Evolutionary conservation across 2,797 vertebrate genomes (phyloP).

Genomic region (Myotis findleyi): DNA sequence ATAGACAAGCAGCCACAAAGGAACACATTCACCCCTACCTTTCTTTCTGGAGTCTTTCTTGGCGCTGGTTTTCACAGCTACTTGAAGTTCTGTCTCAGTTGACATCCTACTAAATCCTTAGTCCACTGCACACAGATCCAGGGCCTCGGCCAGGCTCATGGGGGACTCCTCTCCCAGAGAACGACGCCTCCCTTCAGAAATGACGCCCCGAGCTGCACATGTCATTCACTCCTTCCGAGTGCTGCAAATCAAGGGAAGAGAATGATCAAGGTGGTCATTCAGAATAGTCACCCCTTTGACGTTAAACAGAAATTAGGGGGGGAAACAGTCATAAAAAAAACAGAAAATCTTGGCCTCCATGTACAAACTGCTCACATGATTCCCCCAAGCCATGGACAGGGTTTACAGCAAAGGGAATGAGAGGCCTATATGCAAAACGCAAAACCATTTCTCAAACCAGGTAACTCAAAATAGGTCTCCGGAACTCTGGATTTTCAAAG

Average conservation of each 20-base stretch:
- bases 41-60: constrained; percentile 98
- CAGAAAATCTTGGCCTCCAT: not conserved
- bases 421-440: not conserved
- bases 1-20: not conserved
- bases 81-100: constrained; percentile 98
- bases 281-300: constrained; percentile 55
- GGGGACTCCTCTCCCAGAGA: constrained; percentile 91
- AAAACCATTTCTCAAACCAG: not conserved
- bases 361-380: not conserved
- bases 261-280: constrained; percentile 45
- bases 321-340: not conserved
- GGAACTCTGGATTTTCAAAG: not conserved
- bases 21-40: constrained; percentile 87
- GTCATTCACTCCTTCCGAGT: constrained; percentile 88
- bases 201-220: constrained; percentile 88
- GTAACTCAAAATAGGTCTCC: not conserved
- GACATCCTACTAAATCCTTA: constrained; percentile 98
- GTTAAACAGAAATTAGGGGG: not conserved
- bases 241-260: constrained; percentile 85
- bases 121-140: constrained; percentile 94
- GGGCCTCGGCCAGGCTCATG: constrained; percentile 93
- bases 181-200: constrained; percentile 89
- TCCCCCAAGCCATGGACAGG: not conserved
- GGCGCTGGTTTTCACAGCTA: constrained; percentile 98
- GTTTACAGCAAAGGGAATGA: not conserved